A percentile compares a stretch with the other conserved stretches of the same genome.
phyloP scores from a whole-genome alignment of 2,888 invertebrate genomes.

The Polymixis lichenea region DNA sequence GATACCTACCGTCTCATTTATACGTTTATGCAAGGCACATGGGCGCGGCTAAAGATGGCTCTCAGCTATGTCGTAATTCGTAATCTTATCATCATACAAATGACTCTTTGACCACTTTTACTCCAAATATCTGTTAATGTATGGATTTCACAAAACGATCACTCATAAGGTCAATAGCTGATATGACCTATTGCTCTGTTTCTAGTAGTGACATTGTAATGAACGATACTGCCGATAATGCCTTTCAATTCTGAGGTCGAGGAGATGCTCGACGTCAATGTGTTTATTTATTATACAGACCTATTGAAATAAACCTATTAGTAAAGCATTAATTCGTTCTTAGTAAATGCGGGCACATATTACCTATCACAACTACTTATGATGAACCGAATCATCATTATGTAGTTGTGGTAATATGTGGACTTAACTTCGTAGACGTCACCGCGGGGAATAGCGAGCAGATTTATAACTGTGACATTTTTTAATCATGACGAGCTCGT shows the following conservation, averaged over 20 bases:
- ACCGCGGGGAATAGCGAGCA: not conserved
- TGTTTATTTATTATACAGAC: slow-evolving; percentile 26
- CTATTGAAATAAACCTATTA: slow-evolving; percentile 45
- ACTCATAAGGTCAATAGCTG: slow-evolving; percentile 55
- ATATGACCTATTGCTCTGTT: slow-evolving; percentile 51
- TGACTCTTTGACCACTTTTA: slow-evolving; percentile 39
- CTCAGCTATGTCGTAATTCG: slow-evolving; percentile 41
- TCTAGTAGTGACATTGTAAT: slow-evolving; percentile 48
- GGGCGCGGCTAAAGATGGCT: slow-evolving; percentile 54
- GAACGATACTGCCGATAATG: slow-evolving; percentile 32
- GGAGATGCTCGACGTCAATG: slow-evolving; percentile 27
- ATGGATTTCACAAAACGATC: slow-evolving; percentile 45
- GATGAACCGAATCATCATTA: slow-evolving; percentile 6
- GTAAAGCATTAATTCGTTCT: slow-evolving; percentile 27
- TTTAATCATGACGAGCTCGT: not conserved
- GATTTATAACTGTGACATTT: slow-evolving; percentile 2
- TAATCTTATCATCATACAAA: slow-evolving; percentile 54
- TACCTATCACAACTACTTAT: too few relatives aligned
- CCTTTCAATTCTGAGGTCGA: slow-evolving; percentile 36
- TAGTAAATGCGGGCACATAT: slow-evolving; percentile 14
- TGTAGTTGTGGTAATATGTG: slow-evolving; percentile 11
- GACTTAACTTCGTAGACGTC: slow-evolving; percentile 17
- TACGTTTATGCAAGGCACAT: slow-evolving; percentile 36
- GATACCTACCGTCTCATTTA: slow-evolving; percentile 28
- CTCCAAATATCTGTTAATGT: slow-evolving; percentile 41